Evolutionary conservation across 2,113 vertebrate genomes (phyloP).

Genomic region (Vombatus ursinus): DNA sequence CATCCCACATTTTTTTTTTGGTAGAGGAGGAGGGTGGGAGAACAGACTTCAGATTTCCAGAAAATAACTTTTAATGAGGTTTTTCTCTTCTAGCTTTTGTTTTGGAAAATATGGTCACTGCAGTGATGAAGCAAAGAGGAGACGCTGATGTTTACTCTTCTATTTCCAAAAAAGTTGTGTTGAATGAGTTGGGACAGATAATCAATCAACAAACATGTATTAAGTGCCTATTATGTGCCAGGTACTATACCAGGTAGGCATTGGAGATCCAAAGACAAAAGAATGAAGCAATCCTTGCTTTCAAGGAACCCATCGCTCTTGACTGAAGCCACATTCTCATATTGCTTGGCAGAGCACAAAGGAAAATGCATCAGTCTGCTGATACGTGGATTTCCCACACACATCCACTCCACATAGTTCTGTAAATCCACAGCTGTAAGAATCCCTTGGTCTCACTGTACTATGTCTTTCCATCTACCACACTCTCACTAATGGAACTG

Average conservation of each 20-base stretch:
- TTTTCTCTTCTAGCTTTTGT: background rate
- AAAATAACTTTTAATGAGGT: background rate
- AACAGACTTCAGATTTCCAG: background rate
- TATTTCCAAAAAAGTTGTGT: background rate
- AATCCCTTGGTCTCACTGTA: constrained; percentile 16
- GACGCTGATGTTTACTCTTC: background rate
- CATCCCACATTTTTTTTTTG: background rate
- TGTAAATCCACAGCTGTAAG: constrained; percentile 59
- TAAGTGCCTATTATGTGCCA: background rate
- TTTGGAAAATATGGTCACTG: background rate
- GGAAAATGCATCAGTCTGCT: too few relatives aligned
- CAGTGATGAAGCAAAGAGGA: background rate
- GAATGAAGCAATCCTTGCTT: background rate
- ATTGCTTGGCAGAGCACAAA: constrained; percentile 22
- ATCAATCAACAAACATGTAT: background rate
- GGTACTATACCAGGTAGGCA: background rate
- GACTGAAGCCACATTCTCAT: constrained; percentile 39
- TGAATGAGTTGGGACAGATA: background rate
- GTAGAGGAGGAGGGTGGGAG: background rate
- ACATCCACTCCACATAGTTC: background rate
- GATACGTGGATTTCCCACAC: too few relatives aligned
- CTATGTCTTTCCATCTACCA: constrained; percentile 53
- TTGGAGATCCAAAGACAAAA: background rate
- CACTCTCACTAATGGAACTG: constrained; percentile 62
- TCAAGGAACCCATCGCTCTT: constrained; percentile 6